Evolutionary conservation across 2,888 invertebrate species (phyloP).

Genomic region (Prosapia bicincta): DNA sequence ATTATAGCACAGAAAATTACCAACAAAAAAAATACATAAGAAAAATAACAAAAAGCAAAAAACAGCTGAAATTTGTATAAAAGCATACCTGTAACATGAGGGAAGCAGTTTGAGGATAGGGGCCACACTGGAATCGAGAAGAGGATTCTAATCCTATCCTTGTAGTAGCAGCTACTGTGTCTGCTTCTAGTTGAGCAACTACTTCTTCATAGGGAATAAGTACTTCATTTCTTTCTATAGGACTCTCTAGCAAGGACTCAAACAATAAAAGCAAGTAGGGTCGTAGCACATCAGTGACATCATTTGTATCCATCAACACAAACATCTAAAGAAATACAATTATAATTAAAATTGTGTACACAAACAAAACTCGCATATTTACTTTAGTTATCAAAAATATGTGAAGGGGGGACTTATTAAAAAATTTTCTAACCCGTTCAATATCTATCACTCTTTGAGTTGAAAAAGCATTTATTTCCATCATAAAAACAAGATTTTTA

Average conservation of each 20-base stretch:
- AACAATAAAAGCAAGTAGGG: slow-evolving; percentile 72
- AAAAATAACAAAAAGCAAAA: too few species aligned
- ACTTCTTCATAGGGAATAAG: slow-evolving; percentile 66
- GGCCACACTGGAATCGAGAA: slow-evolving; percentile 64
- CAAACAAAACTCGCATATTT: too few species aligned
- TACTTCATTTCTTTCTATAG: slow-evolving; percentile 57
- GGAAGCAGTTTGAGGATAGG: slow-evolving; percentile 63
- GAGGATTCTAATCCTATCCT: slow-evolving; percentile 60
- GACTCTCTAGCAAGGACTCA: slow-evolving; percentile 72
- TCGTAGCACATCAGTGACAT: slow-evolving; percentile 56
- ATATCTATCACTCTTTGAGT: too few species aligned
- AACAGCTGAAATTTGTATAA: too few species aligned
- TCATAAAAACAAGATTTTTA: too few species aligned
- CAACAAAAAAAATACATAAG: too few species aligned
- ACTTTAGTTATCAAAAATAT: too few species aligned
- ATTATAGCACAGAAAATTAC: too few species aligned
- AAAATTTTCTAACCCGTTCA: too few species aligned
- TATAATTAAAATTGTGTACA: too few species aligned
- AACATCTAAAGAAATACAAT: slow-evolving; percentile 57
- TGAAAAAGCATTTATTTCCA: too few species aligned
- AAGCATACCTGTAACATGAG: slow-evolving; percentile 64
- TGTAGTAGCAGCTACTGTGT: slow-evolving; percentile 62
- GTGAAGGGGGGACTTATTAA: too few species aligned
- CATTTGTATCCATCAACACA: slow-evolving; percentile 65
- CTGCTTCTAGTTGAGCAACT: slow-evolving; percentile 72